phyloP scores from a whole-genome alignment of 2,797 vertebrate species.

The Fistularia commersonii region DNA sequence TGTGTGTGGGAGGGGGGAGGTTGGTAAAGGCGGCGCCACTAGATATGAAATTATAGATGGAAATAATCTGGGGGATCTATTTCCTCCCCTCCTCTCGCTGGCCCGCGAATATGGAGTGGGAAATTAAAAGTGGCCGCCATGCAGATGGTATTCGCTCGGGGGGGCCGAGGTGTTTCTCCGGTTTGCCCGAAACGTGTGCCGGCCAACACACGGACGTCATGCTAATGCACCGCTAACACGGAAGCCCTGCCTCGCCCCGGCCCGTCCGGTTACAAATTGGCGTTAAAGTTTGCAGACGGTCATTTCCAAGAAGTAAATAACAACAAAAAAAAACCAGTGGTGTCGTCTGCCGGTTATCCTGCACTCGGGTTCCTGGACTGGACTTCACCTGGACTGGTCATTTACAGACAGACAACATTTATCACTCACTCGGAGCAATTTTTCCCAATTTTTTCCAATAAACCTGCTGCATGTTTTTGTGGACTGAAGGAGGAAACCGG shows the following conservation, averaged over 20 bases:
- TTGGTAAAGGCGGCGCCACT: constrained; percentile 26
- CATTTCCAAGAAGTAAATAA: no score
- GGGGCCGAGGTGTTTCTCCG: constrained; percentile 45
- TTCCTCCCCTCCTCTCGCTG: constrained; percentile 43
- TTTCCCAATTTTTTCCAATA: no score
- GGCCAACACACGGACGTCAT: constrained; percentile 48
- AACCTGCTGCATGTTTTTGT: no score
- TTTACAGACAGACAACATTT: no score
- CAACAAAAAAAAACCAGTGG: no score
- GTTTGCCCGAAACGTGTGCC: constrained; percentile 48
- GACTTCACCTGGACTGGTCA: no score
- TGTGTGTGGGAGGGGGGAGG: constrained; percentile 34
- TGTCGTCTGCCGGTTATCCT: no score
- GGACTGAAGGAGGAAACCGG: no score
- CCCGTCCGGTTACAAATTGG: constrained; percentile 7
- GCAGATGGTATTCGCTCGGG: constrained; percentile 59
- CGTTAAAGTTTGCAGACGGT: no score
- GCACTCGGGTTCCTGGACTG: no score
- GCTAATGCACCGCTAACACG: constrained; percentile 60
- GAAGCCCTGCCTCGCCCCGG: constrained; percentile 21
- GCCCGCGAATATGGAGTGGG: constrained; percentile 58
- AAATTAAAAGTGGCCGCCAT: constrained; percentile 69
- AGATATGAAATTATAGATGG: constrained; percentile 72
- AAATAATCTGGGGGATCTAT: constrained; percentile 67
- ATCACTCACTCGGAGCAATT: no score